Evolutionary conservation across 2,113 vertebrate species (phyloP).

Genomic region (Alosa alosa): DNA sequence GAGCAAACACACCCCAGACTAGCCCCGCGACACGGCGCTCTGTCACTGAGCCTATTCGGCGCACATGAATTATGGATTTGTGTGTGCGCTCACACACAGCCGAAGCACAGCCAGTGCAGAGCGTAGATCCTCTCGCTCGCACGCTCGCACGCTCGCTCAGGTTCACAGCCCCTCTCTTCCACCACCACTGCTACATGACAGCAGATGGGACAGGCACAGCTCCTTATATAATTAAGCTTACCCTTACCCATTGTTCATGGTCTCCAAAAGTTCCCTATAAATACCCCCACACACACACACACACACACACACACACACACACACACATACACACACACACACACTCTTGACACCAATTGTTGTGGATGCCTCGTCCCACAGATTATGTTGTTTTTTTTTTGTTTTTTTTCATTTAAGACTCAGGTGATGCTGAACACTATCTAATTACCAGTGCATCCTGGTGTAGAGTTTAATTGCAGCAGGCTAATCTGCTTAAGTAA

Average conservation of each 20-base stretch:
- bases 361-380: background rate
- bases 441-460: background rate
- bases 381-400: background rate
- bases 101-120: no score
- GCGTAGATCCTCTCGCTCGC: background rate
- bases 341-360: background rate
- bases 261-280: background rate
- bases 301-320: no score
- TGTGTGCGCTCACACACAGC: background rate
- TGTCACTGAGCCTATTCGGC: slow-evolving; percentile 24
- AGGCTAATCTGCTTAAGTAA: background rate
- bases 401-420: background rate
- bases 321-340: no score
- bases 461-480: background rate
- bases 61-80: slow-evolving; percentile 33
- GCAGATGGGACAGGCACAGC: background rate
- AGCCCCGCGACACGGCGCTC: slow-evolving; percentile 8
- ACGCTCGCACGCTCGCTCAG: background rate
- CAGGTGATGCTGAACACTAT: background rate
- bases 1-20: slow-evolving; percentile 23
- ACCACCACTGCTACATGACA: background rate
- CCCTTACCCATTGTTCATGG: background rate
- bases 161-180: background rate
- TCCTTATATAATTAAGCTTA: background rate
- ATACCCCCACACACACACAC: no score